Conservation (phyloP, 1,140 invertebrate species). For the Leucophenga varia region DNA sequence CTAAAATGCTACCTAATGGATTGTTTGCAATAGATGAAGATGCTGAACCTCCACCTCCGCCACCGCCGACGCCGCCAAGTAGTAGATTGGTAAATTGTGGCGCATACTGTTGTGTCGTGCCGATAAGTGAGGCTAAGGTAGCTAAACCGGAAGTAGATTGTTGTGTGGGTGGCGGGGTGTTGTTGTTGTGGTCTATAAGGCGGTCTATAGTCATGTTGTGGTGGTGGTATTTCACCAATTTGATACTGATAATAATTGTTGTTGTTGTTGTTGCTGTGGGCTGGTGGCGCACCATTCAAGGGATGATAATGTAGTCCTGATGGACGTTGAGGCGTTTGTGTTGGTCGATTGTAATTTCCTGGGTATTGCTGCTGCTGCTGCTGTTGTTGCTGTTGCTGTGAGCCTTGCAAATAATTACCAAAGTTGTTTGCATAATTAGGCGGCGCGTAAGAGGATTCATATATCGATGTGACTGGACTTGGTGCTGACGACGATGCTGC, state of each 20-base stretch:
- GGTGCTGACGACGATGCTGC: constrained; percentile 4
- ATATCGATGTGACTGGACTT: constrained; percentile 15
- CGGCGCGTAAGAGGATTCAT: constrained; percentile 19
- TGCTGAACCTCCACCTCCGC: constrained; percentile 23
- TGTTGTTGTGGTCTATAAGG: constrained; percentile 15
- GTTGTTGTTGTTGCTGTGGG: no score
- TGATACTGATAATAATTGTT: constrained; percentile 53
- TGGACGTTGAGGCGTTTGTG: background rate
- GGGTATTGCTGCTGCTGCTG: constrained; percentile 1
- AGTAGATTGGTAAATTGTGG: constrained; percentile 51
- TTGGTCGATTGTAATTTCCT: constrained; percentile 2
- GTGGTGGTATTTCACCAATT: constrained; percentile 46
- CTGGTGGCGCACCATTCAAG: no score
- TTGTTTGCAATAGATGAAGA: constrained; percentile 22
- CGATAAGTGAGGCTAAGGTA: constrained; percentile 41
- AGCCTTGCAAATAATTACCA: constrained; percentile 53
- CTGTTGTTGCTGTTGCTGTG: constrained; percentile 12
- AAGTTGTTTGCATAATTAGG: constrained; percentile 56
- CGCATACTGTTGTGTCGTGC: constrained; percentile 44
- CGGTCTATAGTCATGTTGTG: constrained; percentile 15
- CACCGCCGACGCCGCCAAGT: constrained; percentile 30
- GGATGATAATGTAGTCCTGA: no score
- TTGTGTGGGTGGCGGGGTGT: constrained; percentile 2
- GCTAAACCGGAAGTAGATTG: constrained; percentile 28
- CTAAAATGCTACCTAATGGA: constrained; percentile 44